Conservation (phyloP, 1,140 invertebrate genomes). For the Stenopsyche tienmushanensis region DNA sequence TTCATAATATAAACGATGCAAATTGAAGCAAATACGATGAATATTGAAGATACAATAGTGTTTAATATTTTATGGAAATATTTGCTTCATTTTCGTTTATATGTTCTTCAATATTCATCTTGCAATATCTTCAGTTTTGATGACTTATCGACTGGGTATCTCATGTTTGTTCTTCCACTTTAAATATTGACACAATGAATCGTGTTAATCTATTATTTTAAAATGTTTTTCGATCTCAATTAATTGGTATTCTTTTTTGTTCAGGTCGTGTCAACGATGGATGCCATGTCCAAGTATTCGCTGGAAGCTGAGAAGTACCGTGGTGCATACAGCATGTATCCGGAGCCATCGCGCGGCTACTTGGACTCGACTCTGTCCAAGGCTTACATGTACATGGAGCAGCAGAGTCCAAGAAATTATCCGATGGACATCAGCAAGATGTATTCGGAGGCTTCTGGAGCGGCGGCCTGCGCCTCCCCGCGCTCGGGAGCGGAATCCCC, state of each 20-base stretch:
- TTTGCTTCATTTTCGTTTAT: no score
- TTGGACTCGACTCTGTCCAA: slow-evolving; percentile 74
- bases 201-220: no score
- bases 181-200: no score
- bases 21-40: no score
- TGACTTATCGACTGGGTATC: no score
- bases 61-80: no score
- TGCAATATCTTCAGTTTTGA: no score
- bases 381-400: slow-evolving; percentile 80
- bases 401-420: slow-evolving; percentile 61
- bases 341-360: slow-evolving; percentile 69
- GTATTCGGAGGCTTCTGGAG: slow-evolving; percentile 57
- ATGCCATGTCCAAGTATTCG: slow-evolving; percentile 73
- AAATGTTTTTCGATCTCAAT: no score
- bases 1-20: no score
- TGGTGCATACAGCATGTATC: slow-evolving; percentile 69
- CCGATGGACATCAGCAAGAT: slow-evolving; percentile 71
- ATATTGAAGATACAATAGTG: no score
- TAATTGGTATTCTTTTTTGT: slow-evolving; percentile 2
- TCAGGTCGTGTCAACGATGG: slow-evolving; percentile 73
- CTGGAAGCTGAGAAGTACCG: slow-evolving; percentile 76
- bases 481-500: slow-evolving; percentile 64
- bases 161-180: no score
- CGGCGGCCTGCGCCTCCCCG: slow-evolving; percentile 56
- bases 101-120: no score